These are phyloP conservation scores for Lethocerus indicus DNA, from an alignment of 1,140 invertebrate species.

Conservation along the genomic window DNA sequence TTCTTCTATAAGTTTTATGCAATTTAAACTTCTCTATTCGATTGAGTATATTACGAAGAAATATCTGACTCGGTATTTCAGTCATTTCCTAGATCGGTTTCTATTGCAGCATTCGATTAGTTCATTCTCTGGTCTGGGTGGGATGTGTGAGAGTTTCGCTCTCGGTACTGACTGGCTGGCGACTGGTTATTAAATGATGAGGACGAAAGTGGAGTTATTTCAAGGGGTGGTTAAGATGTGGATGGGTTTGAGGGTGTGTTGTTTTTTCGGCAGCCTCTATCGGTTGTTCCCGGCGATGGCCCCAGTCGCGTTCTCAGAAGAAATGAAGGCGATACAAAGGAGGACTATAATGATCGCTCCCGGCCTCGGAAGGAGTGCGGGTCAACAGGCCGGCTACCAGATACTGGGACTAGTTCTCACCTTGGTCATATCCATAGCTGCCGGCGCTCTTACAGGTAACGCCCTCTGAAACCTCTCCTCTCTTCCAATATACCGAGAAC, in stretches of 20 bases:
- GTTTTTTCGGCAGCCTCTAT: constrained; percentile 25
- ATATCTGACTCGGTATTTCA: too few species aligned
- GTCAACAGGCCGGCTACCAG: constrained; percentile 62
- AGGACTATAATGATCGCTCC: constrained; percentile 20
- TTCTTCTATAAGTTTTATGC: too few species aligned
- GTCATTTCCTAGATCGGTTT: too few species aligned
- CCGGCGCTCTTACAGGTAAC: constrained; percentile 65
- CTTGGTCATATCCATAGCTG: constrained; percentile 45
- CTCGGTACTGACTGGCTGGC: background rate
- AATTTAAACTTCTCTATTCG: too few species aligned
- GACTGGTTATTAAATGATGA: background rate
- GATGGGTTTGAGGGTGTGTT: background rate
- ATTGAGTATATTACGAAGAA: too few species aligned
- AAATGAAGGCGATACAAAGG: constrained; percentile 19
- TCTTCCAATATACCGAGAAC: background rate
- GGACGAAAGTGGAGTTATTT: background rate
- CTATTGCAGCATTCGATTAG: background rate
- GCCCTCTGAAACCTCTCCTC: constrained; percentile 6
- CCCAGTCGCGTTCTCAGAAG: constrained; percentile 23
- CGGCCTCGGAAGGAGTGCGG: constrained; percentile 41
- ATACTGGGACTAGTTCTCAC: constrained; percentile 53
- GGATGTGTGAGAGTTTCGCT: background rate
- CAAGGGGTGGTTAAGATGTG: background rate
- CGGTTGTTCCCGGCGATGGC: constrained; percentile 32
- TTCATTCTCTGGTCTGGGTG: background rate